A percentile compares a stretch with the other conserved stretches of the same genome.
phyloP scores from a whole-genome alignment of 2,888 invertebrate genomes.

The Lasioglossum lativentre region DNA sequence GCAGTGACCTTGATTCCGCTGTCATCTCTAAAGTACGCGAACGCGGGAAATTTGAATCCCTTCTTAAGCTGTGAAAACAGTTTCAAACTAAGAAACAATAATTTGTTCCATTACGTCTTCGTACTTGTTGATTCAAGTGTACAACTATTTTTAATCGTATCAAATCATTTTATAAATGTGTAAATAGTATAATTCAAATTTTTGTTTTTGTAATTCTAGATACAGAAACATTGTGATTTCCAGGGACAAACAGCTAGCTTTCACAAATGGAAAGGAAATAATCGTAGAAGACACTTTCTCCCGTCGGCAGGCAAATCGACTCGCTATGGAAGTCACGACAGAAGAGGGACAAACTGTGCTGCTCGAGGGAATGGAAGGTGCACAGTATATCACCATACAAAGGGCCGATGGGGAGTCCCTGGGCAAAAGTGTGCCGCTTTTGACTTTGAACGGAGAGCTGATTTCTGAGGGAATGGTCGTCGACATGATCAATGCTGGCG shows the following conservation, averaged over 20 bases:
- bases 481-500: constrained; percentile 83
- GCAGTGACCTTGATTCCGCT: constrained; percentile 83
- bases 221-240: neutral
- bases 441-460: constrained; percentile 81
- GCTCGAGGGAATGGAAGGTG: constrained; percentile 82
- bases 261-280: constrained; percentile 53
- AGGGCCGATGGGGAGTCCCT: constrained; percentile 81
- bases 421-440: constrained; percentile 80
- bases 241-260: constrained; percentile 38
- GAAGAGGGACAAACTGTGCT: constrained; percentile 83
- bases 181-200: neutral
- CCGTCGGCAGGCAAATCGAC: neutral
- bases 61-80: neutral
- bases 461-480: constrained; percentile 83
- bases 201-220: neutral
- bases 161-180: neutral
- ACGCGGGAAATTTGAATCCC: constrained; percentile 76
- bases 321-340: constrained; percentile 80
- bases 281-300: constrained; percentile 12
- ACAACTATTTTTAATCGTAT: neutral
- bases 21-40: constrained; percentile 73
- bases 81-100: constrained; percentile 33
- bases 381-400: constrained; percentile 84
- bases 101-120: neutral
- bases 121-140: neutral